These are phyloP conservation scores for Rhodophaea formosa DNA, from an alignment of 2,888 invertebrate species.

Conservation along the genomic window DNA sequence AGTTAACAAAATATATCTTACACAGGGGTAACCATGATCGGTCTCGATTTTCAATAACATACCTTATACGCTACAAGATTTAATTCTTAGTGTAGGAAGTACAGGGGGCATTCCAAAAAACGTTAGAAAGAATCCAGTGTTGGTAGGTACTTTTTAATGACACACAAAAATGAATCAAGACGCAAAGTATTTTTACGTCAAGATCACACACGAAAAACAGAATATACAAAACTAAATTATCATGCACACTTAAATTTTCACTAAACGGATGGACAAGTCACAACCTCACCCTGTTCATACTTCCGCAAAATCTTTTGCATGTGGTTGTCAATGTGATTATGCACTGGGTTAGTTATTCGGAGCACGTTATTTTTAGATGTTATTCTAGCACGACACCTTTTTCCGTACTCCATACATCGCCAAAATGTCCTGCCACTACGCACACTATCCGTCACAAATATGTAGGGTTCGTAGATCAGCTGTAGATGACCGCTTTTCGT, in stretches of 20 bases:
- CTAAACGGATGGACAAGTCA: constrained; percentile 68
- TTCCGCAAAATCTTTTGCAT: constrained; percentile 67
- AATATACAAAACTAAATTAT: neutral
- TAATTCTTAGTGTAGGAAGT: too few relatives aligned
- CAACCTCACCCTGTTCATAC: constrained; percentile 72
- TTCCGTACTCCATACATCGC: constrained; percentile 77
- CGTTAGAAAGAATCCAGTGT: too few relatives aligned
- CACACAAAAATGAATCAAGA: too few relatives aligned
- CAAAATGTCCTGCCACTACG: constrained; percentile 75
- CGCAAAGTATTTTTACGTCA: neutral
- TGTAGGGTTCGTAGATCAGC: constrained; percentile 72
- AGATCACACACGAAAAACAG: constrained; percentile 9
- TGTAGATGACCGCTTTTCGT: constrained; percentile 76
- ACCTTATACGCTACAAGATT: too few relatives aligned
- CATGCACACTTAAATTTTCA: constrained; percentile 1
- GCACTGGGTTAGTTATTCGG: constrained; percentile 70
- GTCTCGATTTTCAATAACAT: too few relatives aligned
- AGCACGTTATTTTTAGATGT: constrained; percentile 73
- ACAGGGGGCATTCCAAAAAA: too few relatives aligned
- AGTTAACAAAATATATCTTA: too few relatives aligned
- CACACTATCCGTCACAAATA: constrained; percentile 76
- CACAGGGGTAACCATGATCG: too few relatives aligned
- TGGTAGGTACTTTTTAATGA: neutral
- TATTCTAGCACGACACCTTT: constrained; percentile 73
- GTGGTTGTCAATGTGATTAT: constrained; percentile 69